These are phyloP conservation scores for Hirtodrosophila cameraria DNA, from an alignment of 2,888 invertebrate genomes.

Conservation along the genomic window DNA sequence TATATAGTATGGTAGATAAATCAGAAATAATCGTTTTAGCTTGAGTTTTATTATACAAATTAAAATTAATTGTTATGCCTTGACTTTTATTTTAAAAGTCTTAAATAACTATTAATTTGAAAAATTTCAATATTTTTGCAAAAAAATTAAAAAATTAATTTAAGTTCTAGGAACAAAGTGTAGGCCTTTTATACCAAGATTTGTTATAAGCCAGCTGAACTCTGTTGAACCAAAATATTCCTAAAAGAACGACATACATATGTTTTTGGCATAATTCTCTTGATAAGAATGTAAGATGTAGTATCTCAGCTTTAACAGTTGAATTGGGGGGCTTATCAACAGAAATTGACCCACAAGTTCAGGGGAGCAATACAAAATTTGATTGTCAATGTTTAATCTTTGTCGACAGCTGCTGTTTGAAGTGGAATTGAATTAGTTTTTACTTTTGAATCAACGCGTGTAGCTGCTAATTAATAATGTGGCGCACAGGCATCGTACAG, in stretches of 20 bases:
- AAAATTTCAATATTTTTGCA: too few species aligned
- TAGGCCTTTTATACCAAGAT: too few species aligned
- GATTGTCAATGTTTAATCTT: conserved; percentile 23
- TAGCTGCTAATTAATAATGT: conserved; percentile 25
- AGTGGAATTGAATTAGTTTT: conserved; percentile 30
- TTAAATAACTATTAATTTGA: too few species aligned
- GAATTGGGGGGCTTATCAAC: conserved; percentile 23
- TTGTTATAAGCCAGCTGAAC: neutral
- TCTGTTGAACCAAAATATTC: conserved; percentile 4
- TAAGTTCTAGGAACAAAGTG: too few species aligned
- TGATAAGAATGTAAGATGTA: conserved; percentile 33
- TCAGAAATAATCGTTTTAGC: too few species aligned
- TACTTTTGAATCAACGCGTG: conserved; percentile 12
- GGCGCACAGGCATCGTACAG: conserved; percentile 39
- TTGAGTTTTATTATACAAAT: too few species aligned
- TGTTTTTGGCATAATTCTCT: neutral
- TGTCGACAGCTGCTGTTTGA: conserved; percentile 5
- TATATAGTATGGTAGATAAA: too few species aligned
- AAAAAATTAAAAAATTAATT: too few species aligned
- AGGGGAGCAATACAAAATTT: conserved; percentile 10
- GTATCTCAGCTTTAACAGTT: too few species aligned
- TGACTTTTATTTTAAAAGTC: too few species aligned
- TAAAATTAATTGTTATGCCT: too few species aligned
- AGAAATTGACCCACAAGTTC: conserved; percentile 23
- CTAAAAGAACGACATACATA: conserved; percentile 4